Percentiles rank a stretch among this genome's conserved stretches.
Conservation (phyloP, 2,888 invertebrate genomes). For the Neocrepidodera transversa region DNA sequence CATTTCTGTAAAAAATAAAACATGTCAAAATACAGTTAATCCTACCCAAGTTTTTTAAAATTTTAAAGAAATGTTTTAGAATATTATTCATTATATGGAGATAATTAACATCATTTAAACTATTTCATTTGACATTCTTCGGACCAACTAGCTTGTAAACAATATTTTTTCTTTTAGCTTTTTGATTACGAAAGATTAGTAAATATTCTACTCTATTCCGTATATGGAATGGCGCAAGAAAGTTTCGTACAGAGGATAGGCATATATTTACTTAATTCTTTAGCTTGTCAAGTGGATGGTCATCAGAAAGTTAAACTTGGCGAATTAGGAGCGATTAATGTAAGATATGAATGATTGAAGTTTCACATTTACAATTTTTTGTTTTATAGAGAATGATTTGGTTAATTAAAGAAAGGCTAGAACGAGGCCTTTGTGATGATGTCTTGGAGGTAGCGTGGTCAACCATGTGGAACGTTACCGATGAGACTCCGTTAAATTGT, state of each 20-base stretch:
- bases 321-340: conserved; percentile 84
- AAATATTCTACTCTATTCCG: conserved; percentile 80
- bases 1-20: no score
- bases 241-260: conserved; percentile 94
- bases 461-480: conserved; percentile 98
- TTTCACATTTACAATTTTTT: not conserved
- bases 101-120: no score
- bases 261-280: conserved; percentile 91
- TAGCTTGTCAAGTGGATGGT: conserved; percentile 96
- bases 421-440: conserved; percentile 85
- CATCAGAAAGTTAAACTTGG: conserved; percentile 91
- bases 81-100: no score
- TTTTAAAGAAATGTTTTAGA: no score
- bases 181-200: conserved; percentile 91
- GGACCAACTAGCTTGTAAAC: no score
- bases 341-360: conserved; percentile 54
- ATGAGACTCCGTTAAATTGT: conserved; percentile 96
- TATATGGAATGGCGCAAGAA: conserved; percentile 82
- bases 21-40: no score
- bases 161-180: conserved; percentile 66
- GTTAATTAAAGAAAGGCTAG: conserved; percentile 82
- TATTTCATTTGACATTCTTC: no score
- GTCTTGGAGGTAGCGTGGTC: conserved; percentile 98
- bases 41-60: no score
- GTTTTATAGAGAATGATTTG: conserved; percentile 80